Evolutionary conservation across 2,888 invertebrate genomes (phyloP), one percentile per base, ranked within the genome.

Genomic region (Chrysolina americana): DNA sequence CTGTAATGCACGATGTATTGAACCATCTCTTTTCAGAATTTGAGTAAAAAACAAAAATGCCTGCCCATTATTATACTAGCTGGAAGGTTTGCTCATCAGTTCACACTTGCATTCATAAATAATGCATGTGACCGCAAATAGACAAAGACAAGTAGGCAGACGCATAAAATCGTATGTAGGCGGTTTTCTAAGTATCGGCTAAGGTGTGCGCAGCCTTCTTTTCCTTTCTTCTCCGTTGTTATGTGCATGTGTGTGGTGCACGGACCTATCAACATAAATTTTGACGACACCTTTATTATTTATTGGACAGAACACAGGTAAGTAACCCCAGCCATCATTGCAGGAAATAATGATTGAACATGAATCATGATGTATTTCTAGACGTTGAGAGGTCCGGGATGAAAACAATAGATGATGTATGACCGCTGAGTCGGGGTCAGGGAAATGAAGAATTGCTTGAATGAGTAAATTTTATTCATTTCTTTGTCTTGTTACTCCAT

Each of bases 221-320:
- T 23, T 59, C 59, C 59, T 59, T 59, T 59, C 59, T 59, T 59
- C 59, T 59, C 36, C 59, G 36, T 56, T 36, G 68, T 65, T 68
- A 44, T 59, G 44, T 76, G 73, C 23, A 63, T 70, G 74, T 74
- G 70, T 68, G 70, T 72, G 72, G 75, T 68, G 72, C 59, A 68
- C 59, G 72, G 53, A 59, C 59, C 71, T 68, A 76, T 76, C 71
- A 62, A 71, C 72, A 74, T 76, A 76, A 76, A 76, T 76, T 76
- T 74, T 72, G 76, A 76, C 71, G 76, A 73, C 76, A 74, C 76
- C 76, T 76, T 72, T 74, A 74, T 70, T 68, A 74, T 76, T 76
- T 66, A 72, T 72, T 71, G 63, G 70, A 59, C 47, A 56, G 41
- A 59, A 64, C 53, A 28, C 72, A 70, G 70, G 70, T 76, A 70